Evolutionary conservation across 2,888 invertebrate genomes (phyloP), one percentile per base, ranked within the genome.

Genomic region (Tinea semifulvella): DNA sequence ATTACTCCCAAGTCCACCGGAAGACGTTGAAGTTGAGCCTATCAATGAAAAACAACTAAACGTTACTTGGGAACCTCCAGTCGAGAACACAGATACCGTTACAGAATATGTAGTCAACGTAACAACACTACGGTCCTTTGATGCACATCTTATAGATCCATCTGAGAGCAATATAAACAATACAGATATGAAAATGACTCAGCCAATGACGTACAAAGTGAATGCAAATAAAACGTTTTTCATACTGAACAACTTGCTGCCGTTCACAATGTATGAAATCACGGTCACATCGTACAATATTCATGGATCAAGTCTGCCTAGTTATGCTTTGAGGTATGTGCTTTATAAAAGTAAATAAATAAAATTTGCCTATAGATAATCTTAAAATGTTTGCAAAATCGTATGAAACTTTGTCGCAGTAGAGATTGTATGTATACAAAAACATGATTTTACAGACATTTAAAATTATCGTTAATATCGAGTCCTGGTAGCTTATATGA

Each of bases 191-290:
- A 67, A 55, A 42, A 55, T 53, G 42, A 51, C 55, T 40, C 52
- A 63, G 56, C 63, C 71, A 0, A 62, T 77, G 52, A 81, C 79
- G 42, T 72, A 76, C 43, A 84, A 80, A 57, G 88, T 90, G 1
- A 80, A 83, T 2, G 77, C 81, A 2, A 85, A 84, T 50, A 82
- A 83, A 53, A 88, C 84, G 1, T 81, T 68, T 43, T 72, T 87
- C 0, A 65, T 85, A 0, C 59, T 92, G 2, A 85, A 84, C 53
- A 84, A 88, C 58, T 71, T 93, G 25, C 76, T 82, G 8, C 90
- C 92, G 0, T 89, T 90, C 57, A 92, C 91, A 1, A 92, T 92
- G 92, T 93, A 93, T 62, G 91, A 92, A 57, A 82, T 92, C 4
- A 84, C 86, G 0, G 88, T 93, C 7, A 86, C 85, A 0, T 88